Evolutionary conservation across 2,113 vertebrate species (phyloP).

Genomic region (Saguinus midas): DNA sequence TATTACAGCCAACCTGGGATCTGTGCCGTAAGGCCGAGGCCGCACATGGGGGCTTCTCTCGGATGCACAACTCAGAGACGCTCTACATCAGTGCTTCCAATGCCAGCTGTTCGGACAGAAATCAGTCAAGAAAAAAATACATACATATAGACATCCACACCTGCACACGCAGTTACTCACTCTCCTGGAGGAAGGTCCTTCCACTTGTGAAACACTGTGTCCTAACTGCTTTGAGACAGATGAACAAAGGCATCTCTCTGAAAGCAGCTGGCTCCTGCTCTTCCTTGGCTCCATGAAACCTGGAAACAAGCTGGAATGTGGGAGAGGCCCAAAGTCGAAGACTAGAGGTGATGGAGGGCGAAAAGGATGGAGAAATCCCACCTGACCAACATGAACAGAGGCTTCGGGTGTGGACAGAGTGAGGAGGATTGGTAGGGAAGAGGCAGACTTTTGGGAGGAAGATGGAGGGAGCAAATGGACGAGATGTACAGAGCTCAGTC

Average conservation of each 20-base stretch:
- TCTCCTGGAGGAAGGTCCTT: neutral
- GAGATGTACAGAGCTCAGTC: fast-evolving
- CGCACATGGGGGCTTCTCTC: no score
- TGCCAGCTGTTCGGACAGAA: neutral
- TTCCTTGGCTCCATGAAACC: neutral
- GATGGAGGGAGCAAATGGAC: neutral
- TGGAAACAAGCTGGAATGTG: neutral
- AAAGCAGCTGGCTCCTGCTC: no score
- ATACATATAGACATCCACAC: fast-evolving
- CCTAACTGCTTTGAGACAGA: neutral
- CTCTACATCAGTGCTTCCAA: fast-evolving
- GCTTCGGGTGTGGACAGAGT: fast-evolving
- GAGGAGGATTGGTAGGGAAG: no score
- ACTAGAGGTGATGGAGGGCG: fast-evolving
- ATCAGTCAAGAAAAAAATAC: fast-evolving
- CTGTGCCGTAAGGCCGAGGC: fast-evolving
- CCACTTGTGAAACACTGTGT: fast-evolving
- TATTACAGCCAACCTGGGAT: neutral
- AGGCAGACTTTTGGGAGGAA: fast-evolving
- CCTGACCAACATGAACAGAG: fast-evolving
- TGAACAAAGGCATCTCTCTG: neutral
- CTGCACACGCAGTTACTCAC: fast-evolving
- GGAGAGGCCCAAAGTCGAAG: neutral
- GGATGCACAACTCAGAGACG: neutral
- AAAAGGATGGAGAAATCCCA: neutral